Conservation (phyloP, 2,797 vertebrate species). For the Rhynchonycteris naso region DNA sequence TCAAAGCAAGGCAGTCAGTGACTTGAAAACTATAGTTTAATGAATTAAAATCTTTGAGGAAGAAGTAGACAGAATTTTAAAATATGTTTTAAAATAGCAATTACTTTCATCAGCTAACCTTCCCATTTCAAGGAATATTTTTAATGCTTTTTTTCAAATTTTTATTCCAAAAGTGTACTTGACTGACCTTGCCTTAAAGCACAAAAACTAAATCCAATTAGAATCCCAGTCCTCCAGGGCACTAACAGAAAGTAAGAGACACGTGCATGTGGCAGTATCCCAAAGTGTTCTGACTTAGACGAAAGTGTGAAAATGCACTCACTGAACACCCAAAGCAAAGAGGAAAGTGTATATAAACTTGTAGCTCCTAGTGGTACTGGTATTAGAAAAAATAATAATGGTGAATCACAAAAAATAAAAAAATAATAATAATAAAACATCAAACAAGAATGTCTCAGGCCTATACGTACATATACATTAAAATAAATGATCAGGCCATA, state of each 20-base stretch:
- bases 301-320: background rate
- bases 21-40: background rate
- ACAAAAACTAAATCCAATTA: background rate
- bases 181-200: background rate
- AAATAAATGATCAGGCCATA: background rate
- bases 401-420: background rate
- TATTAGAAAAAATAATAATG: background rate
- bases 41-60: conserved; percentile 11
- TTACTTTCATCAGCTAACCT: background rate
- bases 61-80: background rate
- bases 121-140: background rate
- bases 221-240: background rate
- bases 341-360: background rate
- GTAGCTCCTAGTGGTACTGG: background rate
- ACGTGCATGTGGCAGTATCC: background rate
- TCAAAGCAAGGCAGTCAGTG: conserved; percentile 41
- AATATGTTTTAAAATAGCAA: background rate
- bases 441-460: background rate
- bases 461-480: background rate
- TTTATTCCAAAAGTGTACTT: conserved; percentile 14
- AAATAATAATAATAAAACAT: background rate
- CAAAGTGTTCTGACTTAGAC: background rate
- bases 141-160: background rate
- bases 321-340: background rate
- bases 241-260: background rate